A percentile compares a stretch with the other conserved stretches of the same genome.
These are phyloP conservation scores for Pangasius krempfi DNA, from an alignment of 2,797 vertebrate genomes.

Conservation along the genomic window DNA sequence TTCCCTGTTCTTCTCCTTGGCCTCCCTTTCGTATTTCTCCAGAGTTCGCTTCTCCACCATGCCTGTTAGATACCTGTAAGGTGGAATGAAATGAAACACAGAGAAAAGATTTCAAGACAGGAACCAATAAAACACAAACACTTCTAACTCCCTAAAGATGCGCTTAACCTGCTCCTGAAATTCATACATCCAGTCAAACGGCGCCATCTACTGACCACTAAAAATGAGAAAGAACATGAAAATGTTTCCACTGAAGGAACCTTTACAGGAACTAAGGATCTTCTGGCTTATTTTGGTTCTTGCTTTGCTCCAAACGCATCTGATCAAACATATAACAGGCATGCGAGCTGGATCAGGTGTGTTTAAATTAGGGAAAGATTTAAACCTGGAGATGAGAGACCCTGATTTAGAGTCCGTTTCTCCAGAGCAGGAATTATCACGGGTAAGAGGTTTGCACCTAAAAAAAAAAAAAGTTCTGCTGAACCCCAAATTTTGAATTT, in stretches of 20 bases:
- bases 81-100: neutral
- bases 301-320: neutral
- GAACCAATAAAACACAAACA: neutral
- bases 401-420: neutral
- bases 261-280: neutral
- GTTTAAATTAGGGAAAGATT: neutral
- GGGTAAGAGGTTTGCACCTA: too few relatives aligned
- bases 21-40: conserved; percentile 98
- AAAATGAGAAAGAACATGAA: neutral
- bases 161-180: neutral
- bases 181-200: neutral
- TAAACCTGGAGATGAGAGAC: neutral
- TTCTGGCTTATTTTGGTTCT: neutral
- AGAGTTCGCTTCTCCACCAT: conserved; percentile 99
- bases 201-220: neutral
- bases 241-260: neutral
- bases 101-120: neutral
- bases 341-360: neutral
- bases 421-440: neutral
- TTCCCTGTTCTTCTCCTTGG: conserved; percentile 99
- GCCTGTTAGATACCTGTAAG: conserved; percentile 91
- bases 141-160: neutral
- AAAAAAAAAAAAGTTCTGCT: too few relatives aligned
- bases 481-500: too few relatives aligned
- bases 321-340: neutral